Base-by-base conservation (phyloP, 1,140 invertebrate genomes). In the Cotesia vestalis region DNA sequence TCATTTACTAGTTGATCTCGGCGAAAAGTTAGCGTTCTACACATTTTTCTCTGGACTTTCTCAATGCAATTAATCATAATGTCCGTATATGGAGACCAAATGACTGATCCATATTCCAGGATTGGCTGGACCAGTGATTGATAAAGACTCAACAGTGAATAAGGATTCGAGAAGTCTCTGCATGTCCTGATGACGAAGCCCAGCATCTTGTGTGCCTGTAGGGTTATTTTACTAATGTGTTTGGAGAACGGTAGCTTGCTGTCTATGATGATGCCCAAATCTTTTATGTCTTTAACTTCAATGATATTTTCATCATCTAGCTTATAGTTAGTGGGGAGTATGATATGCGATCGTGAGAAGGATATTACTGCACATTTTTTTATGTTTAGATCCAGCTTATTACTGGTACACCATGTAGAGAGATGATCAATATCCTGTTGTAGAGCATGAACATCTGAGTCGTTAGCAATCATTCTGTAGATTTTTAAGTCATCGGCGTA, bases 401-500 rank as follows among this genome's bases (percentile, higher is more conserved):
- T 57, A 14, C 2, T 17, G 1, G 4, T 11, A 17, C 9, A 57
- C 55, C 0, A 57, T 17, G 6, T 6, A 57, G 1, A 6, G 4
- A 57, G 14, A 8, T n/a, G 1, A 57, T 57, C 14, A 17, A 57
- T 57, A 20, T 57, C 3, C 4, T 17, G n/a, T 17, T 57, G 55
- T 4, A 57, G 14, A 0, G 4, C 20, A 1, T 2, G 1, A 14
- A 11, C 6, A 6, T 57, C 12, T n/a, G 11, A 1, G 3, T 8
- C n/a, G 4, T 6, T n/a, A n/a, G 6, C 3, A 3, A 57, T 57
- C 20, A 1, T 11, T 4, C 11, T 14, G 0, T 14, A 57, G 11
- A 57, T n/a, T 57, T 17, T 57, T n/a, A 57, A 6, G 20, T 57
- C 55, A 57, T 57, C 55, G 1, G 55, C 55, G 4, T 57, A 57